These are phyloP conservation scores for Sweltsa coloradensis DNA, from an alignment of 1,140 invertebrate genomes.

Conservation along the genomic window DNA sequence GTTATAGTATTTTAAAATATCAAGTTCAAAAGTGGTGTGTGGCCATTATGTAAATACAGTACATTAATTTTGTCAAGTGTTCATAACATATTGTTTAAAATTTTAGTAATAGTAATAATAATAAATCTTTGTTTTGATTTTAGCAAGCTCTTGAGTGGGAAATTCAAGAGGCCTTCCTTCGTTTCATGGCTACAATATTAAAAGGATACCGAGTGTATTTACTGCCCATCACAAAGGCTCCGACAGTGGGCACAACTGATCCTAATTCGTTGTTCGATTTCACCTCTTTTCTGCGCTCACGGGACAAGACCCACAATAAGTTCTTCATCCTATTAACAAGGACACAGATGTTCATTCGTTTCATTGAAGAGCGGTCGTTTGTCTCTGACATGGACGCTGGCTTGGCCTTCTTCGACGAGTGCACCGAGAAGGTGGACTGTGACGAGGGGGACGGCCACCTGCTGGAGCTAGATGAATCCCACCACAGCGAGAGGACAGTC, in stretches of 20 bases:
- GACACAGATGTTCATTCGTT: conserved; percentile 96
- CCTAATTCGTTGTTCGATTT: conserved; percentile 91
- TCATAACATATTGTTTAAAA: not conserved
- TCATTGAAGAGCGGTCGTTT: conserved; percentile 98
- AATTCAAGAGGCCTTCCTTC: conserved; percentile 94
- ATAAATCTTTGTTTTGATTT: conserved; percentile 21
- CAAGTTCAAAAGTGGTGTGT: no score
- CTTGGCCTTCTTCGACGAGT: conserved; percentile 97
- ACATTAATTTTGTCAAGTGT: no score
- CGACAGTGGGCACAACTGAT: conserved; percentile 87
- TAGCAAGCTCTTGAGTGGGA: conserved; percentile 73
- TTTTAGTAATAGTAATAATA: no score
- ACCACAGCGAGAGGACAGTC: conserved; percentile 79
- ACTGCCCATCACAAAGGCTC: conserved; percentile 88
- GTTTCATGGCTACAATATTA: conserved; percentile 89
- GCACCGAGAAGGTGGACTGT: conserved; percentile 57
- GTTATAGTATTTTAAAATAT: no score
- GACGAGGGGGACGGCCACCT: conserved; percentile 44
- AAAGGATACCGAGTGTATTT: conserved; percentile 85
- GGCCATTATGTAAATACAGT: no score
- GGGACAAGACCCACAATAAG: conserved; percentile 76
- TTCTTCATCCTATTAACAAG: conserved; percentile 82
- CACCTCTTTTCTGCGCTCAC: conserved; percentile 52
- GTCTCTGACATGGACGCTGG: conserved; percentile 89
- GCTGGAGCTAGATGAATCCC: conserved; percentile 62